Base-by-base conservation (phyloP, 2,888 invertebrate species). In the Malacosoma neustria region DNA sequence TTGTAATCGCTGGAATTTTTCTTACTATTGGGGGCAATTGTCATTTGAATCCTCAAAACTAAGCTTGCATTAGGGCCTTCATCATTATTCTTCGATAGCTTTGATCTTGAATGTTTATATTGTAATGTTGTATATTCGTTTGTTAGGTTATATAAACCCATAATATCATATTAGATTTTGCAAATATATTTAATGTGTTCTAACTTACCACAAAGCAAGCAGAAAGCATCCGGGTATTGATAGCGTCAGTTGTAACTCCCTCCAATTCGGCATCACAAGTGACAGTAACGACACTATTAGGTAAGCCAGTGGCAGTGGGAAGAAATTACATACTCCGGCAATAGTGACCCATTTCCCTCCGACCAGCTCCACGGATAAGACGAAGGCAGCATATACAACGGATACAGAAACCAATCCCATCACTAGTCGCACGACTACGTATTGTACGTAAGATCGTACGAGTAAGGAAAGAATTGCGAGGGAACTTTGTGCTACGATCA, bases 341-440 rank as follows among this genome's bases (percentile, higher is more conserved):
- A 93, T 90, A 2, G 93, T 93, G 43, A 93, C 87, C 93, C 93
- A 93, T 51, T 91, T 90, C 2, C 93, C 93, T 30, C 92, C 93
- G 3, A 93, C 93, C 38, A 93, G 77, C 67, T 94, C 94, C 51
- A 93, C 92, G 29, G 92, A 90, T 29, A 94, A 79, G 4, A 94
- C 93, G 53, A 94, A 92, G 14, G 92, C 93, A 30, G 93, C 91
- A 67, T 93, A 93, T 13, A 94, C 94, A 34, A 94, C 91, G 11
- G 93, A 93, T n/a, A 93, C 93, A 1, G 92, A 93, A 9, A 92
- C 91, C 49, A 92, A 89, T 0, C 94, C 94, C 64, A 93, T 87
- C 2, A 92, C 58, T 3, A 92, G 89, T 32, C 94, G 82, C 32
- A 94, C 85, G 0, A 89, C 72, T 33, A 92, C 86, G 71, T 93